Percentiles rank a stretch among this genome's conserved stretches.
Evolutionary conservation across 2,113 vertebrate species (phyloP).

Genomic region (Bujurquina vittata): DNA sequence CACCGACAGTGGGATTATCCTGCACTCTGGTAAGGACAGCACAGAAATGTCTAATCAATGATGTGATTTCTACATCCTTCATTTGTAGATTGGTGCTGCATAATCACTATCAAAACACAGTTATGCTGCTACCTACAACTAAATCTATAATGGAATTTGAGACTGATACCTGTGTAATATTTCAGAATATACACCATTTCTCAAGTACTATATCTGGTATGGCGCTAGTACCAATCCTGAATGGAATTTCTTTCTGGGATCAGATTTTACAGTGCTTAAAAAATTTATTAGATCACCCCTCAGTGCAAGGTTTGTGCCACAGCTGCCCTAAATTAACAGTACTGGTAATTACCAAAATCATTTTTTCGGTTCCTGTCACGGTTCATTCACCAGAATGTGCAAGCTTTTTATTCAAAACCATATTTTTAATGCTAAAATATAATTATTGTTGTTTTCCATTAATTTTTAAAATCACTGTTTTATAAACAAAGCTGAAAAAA

Average conservation of each 20-base stretch:
- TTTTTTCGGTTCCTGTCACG: neutral
- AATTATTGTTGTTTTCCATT: neutral
- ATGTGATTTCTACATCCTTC: neutral
- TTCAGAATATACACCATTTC: neutral
- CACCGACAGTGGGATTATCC: slow-evolving; percentile 88
- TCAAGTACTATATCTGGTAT: neutral
- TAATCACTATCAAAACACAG: neutral
- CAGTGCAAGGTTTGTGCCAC: neutral
- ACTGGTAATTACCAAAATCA: neutral
- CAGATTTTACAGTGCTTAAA: too few relatives aligned
- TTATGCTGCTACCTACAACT: neutral
- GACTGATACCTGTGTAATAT: neutral
- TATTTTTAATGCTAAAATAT: neutral
- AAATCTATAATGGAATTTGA: neutral
- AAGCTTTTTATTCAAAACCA: too few relatives aligned
- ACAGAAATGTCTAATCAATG: neutral
- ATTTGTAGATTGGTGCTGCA: neutral
- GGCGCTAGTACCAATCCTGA: neutral
- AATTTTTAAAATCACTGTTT: neutral
- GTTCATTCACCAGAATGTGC: neutral
- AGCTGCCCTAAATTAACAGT: neutral
- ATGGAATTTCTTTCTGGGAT: too few relatives aligned
- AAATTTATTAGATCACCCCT: fast-evolving
- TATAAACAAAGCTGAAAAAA: neutral
- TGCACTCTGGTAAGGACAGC: slow-evolving; percentile 86